Conservation (phyloP, 2,113 vertebrate species). For the Haemorhous mexicanus region DNA sequence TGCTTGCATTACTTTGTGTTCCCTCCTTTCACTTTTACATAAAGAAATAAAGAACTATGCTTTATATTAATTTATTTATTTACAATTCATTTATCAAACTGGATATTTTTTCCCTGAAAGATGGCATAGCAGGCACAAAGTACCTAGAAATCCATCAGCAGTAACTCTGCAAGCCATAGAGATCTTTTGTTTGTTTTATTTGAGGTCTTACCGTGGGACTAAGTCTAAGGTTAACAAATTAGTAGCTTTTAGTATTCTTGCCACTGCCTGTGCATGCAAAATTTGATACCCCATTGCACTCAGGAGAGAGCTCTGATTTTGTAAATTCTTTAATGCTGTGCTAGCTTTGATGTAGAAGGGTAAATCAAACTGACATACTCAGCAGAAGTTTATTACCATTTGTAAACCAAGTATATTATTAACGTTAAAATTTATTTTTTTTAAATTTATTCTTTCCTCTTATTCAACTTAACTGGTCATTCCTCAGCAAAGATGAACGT, state of each 20-base stretch:
- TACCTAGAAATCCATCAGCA: neutral
- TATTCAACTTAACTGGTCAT: neutral
- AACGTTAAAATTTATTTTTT: neutral
- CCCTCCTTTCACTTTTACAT: neutral
- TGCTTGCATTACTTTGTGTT: neutral
- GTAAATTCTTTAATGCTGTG: neutral
- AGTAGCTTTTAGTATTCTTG: neutral
- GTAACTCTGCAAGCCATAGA: neutral
- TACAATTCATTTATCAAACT: neutral
- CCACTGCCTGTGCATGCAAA: neutral
- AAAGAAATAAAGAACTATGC: neutral
- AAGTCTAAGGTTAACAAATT: neutral
- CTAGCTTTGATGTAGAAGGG: neutral
- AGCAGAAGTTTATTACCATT: neutral
- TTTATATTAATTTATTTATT: neutral
- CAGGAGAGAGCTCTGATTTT: neutral
- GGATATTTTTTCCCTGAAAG: neutral
- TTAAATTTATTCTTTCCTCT: neutral
- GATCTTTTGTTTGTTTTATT: neutral
- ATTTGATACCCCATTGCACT: neutral
- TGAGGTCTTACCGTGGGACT: neutral
- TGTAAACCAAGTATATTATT: neutral
- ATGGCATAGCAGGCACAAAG: neutral
- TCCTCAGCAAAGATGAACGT: neutral
- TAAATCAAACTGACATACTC: neutral